These are phyloP conservation scores for Calephelis virginiensis DNA, from an alignment of 1,140 invertebrate genomes.

Conservation along the genomic window DNA sequence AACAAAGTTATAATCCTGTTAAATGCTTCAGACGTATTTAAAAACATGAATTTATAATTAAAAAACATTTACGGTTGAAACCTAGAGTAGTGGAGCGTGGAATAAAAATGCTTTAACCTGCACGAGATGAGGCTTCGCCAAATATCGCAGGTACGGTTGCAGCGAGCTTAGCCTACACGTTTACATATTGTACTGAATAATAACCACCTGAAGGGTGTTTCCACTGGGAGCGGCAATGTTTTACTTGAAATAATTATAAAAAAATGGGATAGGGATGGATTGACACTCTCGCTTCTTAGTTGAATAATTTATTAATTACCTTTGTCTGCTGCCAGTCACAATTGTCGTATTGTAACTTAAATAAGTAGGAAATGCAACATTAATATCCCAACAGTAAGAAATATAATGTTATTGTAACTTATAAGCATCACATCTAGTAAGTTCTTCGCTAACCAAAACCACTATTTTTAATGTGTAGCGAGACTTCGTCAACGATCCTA, in stretches of 20 bases:
- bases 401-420: too few species aligned
- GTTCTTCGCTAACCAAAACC: too few species aligned
- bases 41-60: not conserved
- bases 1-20: not conserved
- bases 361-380: too few species aligned
- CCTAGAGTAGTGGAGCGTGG: not conserved
- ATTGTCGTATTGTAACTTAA: too few species aligned
- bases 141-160: slow-evolving; percentile 17
- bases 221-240: not conserved
- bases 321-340: too few species aligned
- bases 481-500: too few species aligned
- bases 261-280: too few species aligned
- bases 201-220: not conserved
- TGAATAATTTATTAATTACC: too few species aligned
- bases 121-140: not conserved
- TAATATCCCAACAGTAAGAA: too few species aligned
- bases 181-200: slow-evolving; percentile 22
- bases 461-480: too few species aligned
- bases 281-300: too few species aligned
- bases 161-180: slow-evolving; percentile 18
- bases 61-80: slow-evolving; percentile 4
- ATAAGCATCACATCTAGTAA: too few species aligned
- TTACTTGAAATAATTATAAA: not conserved
- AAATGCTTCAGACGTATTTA: not conserved
- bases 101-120: slow-evolving; percentile 9